Evolutionary conservation across 1,140 invertebrate species (phyloP), one percentile per base, ranked within the genome.

Genomic region (Drosophila elegans): DNA sequence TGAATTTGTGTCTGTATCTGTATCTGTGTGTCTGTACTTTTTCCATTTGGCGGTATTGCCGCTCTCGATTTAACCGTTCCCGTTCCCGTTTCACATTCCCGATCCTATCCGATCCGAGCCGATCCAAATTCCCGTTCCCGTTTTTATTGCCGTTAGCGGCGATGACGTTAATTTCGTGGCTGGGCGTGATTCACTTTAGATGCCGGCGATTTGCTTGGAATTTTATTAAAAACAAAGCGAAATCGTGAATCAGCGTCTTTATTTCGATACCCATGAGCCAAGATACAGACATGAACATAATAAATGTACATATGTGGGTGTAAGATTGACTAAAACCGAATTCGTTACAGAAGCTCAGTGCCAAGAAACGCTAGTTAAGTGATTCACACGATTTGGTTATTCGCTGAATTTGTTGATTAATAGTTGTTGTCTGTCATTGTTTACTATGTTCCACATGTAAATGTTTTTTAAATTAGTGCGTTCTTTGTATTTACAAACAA

Each of bases 141-240:
- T 46, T 63, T 66, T 16, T 42, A 66, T 66, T 63, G 61, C 45
- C 42, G 67, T 55, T 39, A 51, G 29, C 48, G 48, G 27, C 29
- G 55, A 73, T 73, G 69, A 73, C 69, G 69, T 73, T 41, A 39
- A 39, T 61, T 41, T 76, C 5, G 36, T 11, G 12, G 29, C 41
- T 3, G n/a, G n/a, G 7, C 9, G 38, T 79, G 80, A 83, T 55
- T 83, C 80, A 83, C 46, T 38, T 36, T 44, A 46, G 61, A 82
- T 74, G 57, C 41, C 54, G 41, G 34, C 49, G 80, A 79, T 79
- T 82, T 75, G 80, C 61, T 54, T 63, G 80, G 72, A 84, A 84
- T 83, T 83, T 76, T 63, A 54, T 67, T 49, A 55, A 64, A 56
- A 64, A 74, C 39, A 74, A 74, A 41, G 38, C 73, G 46, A 49